Conservation (phyloP, 2,113 vertebrate genomes). For the Saimiri boliviensis region DNA sequence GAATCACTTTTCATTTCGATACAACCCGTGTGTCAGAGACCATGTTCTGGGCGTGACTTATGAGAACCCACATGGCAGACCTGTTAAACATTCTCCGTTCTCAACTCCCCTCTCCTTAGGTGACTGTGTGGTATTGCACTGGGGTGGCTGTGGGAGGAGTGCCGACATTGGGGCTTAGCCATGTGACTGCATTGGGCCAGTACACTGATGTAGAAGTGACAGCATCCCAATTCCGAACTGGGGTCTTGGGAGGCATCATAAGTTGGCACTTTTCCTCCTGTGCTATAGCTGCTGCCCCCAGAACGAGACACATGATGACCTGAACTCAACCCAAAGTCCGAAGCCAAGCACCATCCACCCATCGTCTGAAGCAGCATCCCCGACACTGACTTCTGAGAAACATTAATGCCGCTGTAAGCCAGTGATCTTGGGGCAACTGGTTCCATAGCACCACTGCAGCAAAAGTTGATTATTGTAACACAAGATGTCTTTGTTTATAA, state of each 20-base stretch:
- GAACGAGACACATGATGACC: accelerated
- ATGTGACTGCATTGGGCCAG: neutral
- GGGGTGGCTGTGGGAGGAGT: neutral
- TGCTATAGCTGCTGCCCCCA: neutral
- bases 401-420: neutral
- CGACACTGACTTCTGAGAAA: neutral
- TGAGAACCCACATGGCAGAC: accelerated
- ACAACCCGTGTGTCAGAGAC: neutral
- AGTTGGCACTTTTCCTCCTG: neutral
- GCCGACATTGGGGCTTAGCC: neutral
- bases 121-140: accelerated
- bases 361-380: neutral
- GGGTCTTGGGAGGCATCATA: too few relatives aligned
- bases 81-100: neutral
- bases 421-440: neutral
- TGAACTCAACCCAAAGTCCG: neutral
- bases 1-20: neutral
- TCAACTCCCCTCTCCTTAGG: neutral
- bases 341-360: neutral
- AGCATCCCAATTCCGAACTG: neutral
- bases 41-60: neutral
- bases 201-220: neutral
- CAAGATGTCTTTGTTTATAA: accelerated
- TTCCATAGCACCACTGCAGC: accelerated
- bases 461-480: neutral